Conservation (phyloP, 2,888 invertebrate species). For the Tipula helvola region DNA sequence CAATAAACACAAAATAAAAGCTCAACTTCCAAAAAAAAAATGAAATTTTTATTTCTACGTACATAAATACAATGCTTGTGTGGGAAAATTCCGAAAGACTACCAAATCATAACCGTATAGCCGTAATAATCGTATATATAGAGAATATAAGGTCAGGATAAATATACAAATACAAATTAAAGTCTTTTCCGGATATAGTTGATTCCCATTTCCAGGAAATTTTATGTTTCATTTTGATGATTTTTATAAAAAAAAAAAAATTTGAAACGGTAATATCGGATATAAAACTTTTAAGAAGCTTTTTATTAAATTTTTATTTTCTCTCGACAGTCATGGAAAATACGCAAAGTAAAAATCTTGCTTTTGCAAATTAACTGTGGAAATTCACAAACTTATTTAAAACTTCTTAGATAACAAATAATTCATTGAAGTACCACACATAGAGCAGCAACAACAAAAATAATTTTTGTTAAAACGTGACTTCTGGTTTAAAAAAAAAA, state of each 20-base stretch:
- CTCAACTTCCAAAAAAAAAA: not conserved
- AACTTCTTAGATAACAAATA: not conserved
- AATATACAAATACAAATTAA: not conserved
- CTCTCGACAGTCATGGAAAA: not conserved
- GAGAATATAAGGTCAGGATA: not conserved
- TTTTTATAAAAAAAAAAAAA: not conserved
- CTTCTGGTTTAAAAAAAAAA: not conserved
- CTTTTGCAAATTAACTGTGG: not conserved
- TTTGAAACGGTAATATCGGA: not conserved
- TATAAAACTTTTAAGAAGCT: not conserved
- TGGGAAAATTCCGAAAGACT: not conserved
- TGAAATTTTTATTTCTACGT: not conserved
- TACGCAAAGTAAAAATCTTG: not conserved
- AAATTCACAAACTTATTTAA: not conserved
- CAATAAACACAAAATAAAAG: not conserved
- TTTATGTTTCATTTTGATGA: not conserved
- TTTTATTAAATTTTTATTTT: not conserved
- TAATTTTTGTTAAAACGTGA: not conserved
- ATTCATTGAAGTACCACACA: not conserved
- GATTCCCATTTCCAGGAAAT: not conserved
- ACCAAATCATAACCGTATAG: not conserved
- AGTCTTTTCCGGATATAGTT: not conserved
- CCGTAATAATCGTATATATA: not conserved
- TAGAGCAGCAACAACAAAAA: not conserved
- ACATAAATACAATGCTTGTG: not conserved